Evolutionary conservation across 2,113 vertebrate species (phyloP).

Genomic region (Rhadina sibilatrix): DNA sequence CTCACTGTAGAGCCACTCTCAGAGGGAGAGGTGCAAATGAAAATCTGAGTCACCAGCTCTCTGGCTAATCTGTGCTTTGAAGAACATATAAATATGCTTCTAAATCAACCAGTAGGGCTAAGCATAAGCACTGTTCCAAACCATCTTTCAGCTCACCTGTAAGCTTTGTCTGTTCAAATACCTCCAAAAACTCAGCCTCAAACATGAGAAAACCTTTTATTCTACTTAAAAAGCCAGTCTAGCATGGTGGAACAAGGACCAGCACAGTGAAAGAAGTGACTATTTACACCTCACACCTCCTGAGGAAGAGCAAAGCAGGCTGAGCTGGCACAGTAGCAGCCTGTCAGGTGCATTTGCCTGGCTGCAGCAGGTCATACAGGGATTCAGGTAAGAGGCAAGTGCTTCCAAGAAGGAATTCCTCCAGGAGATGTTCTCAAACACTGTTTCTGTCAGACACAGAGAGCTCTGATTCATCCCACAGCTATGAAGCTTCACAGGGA

Average conservation of each 20-base stretch:
- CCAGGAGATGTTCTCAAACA: background rate
- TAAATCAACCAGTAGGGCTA: background rate
- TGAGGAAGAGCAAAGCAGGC: background rate
- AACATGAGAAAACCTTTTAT: background rate
- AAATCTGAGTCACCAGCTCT: background rate
- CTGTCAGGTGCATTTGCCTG: background rate
- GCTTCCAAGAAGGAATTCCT: background rate
- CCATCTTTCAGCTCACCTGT: background rate
- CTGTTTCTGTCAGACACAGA: background rate
- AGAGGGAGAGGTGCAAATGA: background rate
- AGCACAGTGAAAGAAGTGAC: background rate
- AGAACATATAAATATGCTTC: background rate
- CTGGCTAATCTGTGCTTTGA: background rate
- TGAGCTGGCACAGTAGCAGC: background rate
- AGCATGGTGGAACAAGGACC: background rate
- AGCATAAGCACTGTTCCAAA: background rate
- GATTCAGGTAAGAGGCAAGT: background rate
- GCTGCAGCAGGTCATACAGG: background rate
- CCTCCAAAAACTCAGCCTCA: background rate
- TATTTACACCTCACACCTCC: background rate
- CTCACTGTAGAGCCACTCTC: background rate
- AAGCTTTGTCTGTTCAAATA: background rate
- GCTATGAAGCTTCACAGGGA: background rate
- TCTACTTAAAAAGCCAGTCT: background rate
- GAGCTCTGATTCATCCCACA: background rate